Base-by-base conservation (phyloP, 2,113 vertebrate genomes). In the Pomatorhinus ruficollis region DNA sequence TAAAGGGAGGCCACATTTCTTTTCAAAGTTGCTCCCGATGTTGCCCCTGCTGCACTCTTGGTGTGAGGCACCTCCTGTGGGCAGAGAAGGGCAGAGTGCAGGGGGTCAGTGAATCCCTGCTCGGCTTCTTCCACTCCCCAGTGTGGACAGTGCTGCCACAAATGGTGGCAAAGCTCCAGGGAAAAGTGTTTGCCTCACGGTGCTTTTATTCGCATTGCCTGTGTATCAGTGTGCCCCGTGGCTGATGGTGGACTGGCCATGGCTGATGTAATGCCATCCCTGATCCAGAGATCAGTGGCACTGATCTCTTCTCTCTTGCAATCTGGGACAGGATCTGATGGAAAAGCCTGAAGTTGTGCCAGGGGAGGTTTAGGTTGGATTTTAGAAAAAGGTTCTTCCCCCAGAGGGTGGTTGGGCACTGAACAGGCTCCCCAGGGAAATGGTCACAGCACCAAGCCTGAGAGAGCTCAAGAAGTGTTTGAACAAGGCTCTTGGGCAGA, bases 161-260 rank as follows among this genome's bases (percentile, higher is more conserved):
- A 87, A 69, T 0, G 6, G 42, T 6, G 61, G 15, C 44, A 45
- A 61, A 42, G 33, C 30, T 30, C 25, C n/a, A 12, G 22, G 30
- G 17, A 16, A 15, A 21, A 37, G 47, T 4, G 21, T 7, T 28
- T 27, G 4, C 12, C 52, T 10, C 57, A 25, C 8, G 5, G 4
- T 8, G 44, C 33, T 59, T 59, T 71, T 27, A 56, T 16, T 39
- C 0, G 0, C 28, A 1, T 5, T 42, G 40, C 63, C 33, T 11
- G 27, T 5, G 3, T 1, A 9, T 16, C 12, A 5, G 11, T 2
- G 39, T 4, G 45, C 15, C 20, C n/a, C 2, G 33, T 0, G 10
- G 28, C 52, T 30, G 54, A 4, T 1, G 20, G 44, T 0, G 0
- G 69, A 52, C 37, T 37, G 52, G 44, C 17, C 7, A 12, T 8